phyloP scores from a whole-genome alignment of 2,888 invertebrate species.

The Griposia aprilina region DNA sequence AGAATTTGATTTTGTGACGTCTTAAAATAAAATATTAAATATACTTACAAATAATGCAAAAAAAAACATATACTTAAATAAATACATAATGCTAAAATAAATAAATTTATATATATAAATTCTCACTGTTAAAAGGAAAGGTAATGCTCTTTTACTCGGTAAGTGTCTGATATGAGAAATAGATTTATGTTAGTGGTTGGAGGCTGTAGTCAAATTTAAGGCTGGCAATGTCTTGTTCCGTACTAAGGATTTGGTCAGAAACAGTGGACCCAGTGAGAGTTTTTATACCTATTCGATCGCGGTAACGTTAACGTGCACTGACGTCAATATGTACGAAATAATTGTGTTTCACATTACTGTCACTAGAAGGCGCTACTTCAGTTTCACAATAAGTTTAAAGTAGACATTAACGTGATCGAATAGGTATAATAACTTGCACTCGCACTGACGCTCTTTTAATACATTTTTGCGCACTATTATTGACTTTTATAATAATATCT shows the following conservation, averaged over 20 bases:
- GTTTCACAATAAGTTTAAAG: background rate
- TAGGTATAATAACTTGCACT: too few species aligned
- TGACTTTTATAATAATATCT: background rate
- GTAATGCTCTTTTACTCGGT: too few species aligned
- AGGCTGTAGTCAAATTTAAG: background rate
- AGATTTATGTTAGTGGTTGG: background rate
- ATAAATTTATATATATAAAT: too few species aligned
- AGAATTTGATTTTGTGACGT: too few species aligned
- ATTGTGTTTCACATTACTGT: background rate
- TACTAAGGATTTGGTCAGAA: background rate
- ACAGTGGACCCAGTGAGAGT: too few species aligned
- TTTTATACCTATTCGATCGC: background rate
- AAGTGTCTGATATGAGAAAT: too few species aligned
- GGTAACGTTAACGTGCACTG: background rate
- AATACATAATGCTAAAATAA: too few species aligned
- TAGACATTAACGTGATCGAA: background rate
- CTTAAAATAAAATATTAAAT: too few species aligned
- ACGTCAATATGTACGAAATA: background rate
- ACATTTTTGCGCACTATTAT: too few species aligned
- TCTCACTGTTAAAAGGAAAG: too few species aligned
- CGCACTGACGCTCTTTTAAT: background rate
- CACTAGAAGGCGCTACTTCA: background rate
- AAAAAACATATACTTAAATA: too few species aligned
- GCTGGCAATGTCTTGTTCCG: background rate
- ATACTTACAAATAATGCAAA: too few species aligned